These are phyloP conservation scores for Berghia stephanieae DNA, from an alignment of 1,140 invertebrate species.

Conservation along the genomic window DNA sequence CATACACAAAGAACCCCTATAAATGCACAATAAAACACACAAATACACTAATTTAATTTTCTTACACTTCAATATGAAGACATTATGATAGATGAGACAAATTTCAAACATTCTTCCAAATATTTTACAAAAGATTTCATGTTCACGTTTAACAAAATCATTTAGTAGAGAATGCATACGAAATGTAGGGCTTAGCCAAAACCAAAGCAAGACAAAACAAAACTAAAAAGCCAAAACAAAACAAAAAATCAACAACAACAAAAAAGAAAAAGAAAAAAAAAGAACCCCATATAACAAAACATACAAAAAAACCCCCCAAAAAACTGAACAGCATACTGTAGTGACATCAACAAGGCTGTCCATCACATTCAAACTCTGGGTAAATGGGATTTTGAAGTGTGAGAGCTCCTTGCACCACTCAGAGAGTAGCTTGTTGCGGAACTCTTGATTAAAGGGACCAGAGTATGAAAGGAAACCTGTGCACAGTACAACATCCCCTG, in stretches of 20 bases:
- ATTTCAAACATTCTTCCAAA: no score
- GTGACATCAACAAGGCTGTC: conserved; percentile 89
- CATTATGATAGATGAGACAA: no score
- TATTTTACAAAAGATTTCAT: no score
- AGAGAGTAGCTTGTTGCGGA: conserved; percentile 79
- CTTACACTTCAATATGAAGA: no score
- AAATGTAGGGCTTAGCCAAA: no score
- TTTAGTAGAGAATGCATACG: no score
- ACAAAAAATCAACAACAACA: not conserved
- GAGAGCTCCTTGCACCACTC: conserved; percentile 87
- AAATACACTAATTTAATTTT: no score
- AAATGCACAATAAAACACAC: no score
- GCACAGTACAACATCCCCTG: conserved; percentile 90
- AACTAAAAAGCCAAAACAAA: not conserved
- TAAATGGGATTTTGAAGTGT: conserved; percentile 83
- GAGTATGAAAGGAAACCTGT: conserved; percentile 95
- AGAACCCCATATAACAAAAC: not conserved
- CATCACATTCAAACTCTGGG: conserved; percentile 83
- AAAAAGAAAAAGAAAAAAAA: not conserved
- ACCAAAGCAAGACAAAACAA: not conserved
- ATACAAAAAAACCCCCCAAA: no score
- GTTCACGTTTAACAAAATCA: no score
- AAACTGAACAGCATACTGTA: conserved; percentile 73
- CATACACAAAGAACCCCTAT: no score
- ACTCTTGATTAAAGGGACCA: conserved; percentile 96